A percentile compares a stretch with the other conserved stretches of the same genome.
These are phyloP conservation scores for Elgonia sp. DNA, from an alignment of 2,888 invertebrate species.

Conservation along the genomic window DNA sequence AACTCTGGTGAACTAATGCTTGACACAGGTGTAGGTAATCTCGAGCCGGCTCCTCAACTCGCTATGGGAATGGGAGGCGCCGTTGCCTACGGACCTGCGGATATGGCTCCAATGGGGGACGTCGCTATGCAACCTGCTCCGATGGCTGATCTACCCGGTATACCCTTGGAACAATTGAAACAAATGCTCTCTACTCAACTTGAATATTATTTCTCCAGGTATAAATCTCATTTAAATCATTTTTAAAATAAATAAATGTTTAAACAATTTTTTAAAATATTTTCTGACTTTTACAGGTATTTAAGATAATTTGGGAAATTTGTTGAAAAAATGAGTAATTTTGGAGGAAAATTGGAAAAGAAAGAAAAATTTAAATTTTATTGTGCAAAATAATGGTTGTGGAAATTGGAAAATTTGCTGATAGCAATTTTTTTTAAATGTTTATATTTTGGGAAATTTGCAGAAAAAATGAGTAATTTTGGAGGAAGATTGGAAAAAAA, in stretches of 20 bases:
- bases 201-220: conserved; percentile 97
- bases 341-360: too few relatives aligned
- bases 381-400: too few relatives aligned
- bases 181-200: conserved; percentile 93
- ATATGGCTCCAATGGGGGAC: conserved; percentile 86
- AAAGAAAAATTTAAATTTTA: too few relatives aligned
- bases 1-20: conserved; percentile 85
- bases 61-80: conserved; percentile 86
- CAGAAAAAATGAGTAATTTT: too few relatives aligned
- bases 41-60: conserved; percentile 85
- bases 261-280: neutral
- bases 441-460: too few relatives aligned
- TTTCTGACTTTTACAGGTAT: too few relatives aligned
- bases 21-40: conserved; percentile 84
- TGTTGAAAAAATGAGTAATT: too few relatives aligned
- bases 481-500: too few relatives aligned
- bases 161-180: conserved; percentile 92
- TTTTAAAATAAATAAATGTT: neutral
- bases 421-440: too few relatives aligned
- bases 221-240: neutral
- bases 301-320: too few relatives aligned
- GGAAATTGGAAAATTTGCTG: too few relatives aligned
- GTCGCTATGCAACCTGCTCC: conserved; percentile 87
- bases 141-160: conserved; percentile 87
- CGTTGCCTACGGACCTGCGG: conserved; percentile 84